These are phyloP conservation scores for Thermophis baileyi DNA, from an alignment of 2,113 vertebrate genomes.

Conservation along the genomic window DNA sequence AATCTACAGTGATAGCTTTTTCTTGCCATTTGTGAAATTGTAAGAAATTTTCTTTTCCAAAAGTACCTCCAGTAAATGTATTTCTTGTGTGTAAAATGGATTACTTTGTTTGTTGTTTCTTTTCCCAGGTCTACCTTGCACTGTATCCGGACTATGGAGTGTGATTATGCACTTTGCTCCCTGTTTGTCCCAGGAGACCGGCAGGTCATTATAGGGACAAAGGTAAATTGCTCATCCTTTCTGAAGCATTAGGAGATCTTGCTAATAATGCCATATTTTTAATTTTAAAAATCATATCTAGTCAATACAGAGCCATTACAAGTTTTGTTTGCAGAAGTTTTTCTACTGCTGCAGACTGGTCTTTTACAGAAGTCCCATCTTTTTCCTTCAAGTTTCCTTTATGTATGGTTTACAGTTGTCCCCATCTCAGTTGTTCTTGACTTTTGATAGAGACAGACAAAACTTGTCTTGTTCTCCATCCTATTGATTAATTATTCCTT, in stretches of 20 bases:
- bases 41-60: neutral
- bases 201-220: slow-evolving; percentile 90
- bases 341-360: neutral
- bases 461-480: neutral
- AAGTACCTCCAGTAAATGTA: neutral
- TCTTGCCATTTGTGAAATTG: neutral
- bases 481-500: neutral
- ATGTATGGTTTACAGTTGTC: neutral
- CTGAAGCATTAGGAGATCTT: neutral
- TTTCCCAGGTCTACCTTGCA: slow-evolving; percentile 83
- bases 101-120: neutral
- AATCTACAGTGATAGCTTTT: neutral
- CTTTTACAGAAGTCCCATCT: neutral
- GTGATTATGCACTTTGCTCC: slow-evolving; percentile 90
- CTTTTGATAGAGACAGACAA: neutral
- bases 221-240: slow-evolving; percentile 69
- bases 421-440: neutral
- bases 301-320: neutral
- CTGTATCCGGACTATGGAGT: slow-evolving; percentile 92
- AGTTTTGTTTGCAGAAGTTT: neutral
- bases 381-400: neutral
- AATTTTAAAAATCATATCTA: neutral
- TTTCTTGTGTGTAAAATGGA: neutral
- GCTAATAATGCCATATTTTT: neutral
- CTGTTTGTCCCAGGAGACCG: slow-evolving; percentile 93